A percentile compares a stretch with the other conserved stretches of the same genome.
Conservation (phyloP, 2,797 vertebrate species). For the Orientallactaga sibirica region DNA sequence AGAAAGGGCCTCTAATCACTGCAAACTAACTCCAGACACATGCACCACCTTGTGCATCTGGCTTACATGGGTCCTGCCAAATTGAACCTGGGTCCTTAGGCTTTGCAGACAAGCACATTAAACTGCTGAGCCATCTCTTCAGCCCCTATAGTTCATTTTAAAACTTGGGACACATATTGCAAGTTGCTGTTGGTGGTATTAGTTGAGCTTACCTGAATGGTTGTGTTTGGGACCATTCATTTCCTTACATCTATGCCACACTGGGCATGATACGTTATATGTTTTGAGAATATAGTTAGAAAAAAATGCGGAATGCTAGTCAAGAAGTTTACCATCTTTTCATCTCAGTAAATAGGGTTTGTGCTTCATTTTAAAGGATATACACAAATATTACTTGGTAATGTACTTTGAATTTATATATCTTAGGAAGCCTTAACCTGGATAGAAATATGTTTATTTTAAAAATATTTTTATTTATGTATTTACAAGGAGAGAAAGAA, state of each 20-base stretch:
- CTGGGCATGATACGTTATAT: not conserved
- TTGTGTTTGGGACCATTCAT: not conserved
- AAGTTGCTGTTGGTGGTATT: not conserved
- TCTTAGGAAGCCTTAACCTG: not conserved
- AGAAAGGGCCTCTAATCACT: too few species aligned
- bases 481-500: too few species aligned
- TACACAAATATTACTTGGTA: conserved; percentile 11
- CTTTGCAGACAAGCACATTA: too few species aligned
- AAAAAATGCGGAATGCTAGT: not conserved
- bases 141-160: not conserved
- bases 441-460: not conserved
- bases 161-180: not conserved
- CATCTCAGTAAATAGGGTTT: not conserved
- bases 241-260: not conserved
- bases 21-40: too few species aligned
- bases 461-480: too few species aligned
- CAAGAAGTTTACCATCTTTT: conserved; percentile 30
- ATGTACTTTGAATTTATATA: not conserved
- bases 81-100: too few species aligned
- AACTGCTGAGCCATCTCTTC: too few species aligned
- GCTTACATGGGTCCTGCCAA: too few species aligned
- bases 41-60: too few species aligned
- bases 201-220: not conserved
- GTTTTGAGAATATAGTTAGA: not conserved
- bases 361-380: conserved; percentile 20